These are phyloP conservation scores for Kryphioiulus occultus DNA, from an alignment of 2,888 invertebrate species.

Conservation along the genomic window DNA sequence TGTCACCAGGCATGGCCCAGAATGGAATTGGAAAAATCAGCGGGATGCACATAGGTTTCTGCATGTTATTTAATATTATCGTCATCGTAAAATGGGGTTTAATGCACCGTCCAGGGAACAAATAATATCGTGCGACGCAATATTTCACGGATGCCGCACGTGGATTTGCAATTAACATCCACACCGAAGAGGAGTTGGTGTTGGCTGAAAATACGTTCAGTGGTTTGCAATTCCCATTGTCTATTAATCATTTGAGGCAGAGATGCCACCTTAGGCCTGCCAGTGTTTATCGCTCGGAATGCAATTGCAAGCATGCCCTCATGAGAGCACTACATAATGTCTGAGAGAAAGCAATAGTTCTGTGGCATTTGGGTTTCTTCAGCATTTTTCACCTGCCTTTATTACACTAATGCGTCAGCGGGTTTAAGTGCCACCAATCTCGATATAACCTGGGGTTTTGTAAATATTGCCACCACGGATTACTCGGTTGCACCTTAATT, in stretches of 20 bases:
- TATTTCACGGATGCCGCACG: neutral
- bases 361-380: neutral
- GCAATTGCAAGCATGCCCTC: neutral
- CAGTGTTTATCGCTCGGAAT: neutral
- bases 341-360: neutral
- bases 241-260: conserved; percentile 18
- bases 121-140: neutral
- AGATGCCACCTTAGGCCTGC: conserved; percentile 12
- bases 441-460: neutral
- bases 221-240: conserved; percentile 14
- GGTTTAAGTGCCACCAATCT: neutral
- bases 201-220: neutral
- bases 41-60: neutral
- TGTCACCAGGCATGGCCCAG: neutral
- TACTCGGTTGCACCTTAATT: neutral
- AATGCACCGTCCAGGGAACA: neutral
- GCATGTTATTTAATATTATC: conserved; percentile 15
- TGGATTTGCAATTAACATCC: conserved; percentile 25
- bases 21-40: conserved; percentile 11
- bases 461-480: neutral
- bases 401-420: neutral
- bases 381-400: neutral
- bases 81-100: conserved; percentile 1
- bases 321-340: neutral
- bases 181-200: neutral